A percentile compares a stretch with the other conserved stretches of the same genome.
Evolutionary conservation across 1,140 invertebrate genomes (phyloP).

Genomic region (Lordiphosa clarofinis): DNA sequence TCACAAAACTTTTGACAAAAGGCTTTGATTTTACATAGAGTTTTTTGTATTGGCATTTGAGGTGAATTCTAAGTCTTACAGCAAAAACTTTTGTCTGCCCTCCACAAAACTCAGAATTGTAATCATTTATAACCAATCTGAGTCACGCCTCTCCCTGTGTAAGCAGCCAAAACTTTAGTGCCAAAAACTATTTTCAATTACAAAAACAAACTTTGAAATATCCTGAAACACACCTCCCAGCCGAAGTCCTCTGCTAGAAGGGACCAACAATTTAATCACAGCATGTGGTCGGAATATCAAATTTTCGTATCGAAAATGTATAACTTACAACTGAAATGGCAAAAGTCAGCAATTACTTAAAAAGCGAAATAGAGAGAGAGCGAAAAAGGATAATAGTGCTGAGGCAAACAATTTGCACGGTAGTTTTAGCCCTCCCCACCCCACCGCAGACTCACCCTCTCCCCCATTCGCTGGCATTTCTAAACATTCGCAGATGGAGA

Average conservation of each 20-base stretch:
- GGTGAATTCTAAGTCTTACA: too few relatives aligned
- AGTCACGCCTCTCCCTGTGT: constrained; percentile 40
- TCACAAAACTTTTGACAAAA: too few relatives aligned
- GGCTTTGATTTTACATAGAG: too few relatives aligned
- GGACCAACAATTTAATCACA: constrained; percentile 68
- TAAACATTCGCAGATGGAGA: constrained; percentile 43
- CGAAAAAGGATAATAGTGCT: constrained; percentile 71
- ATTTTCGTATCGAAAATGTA: constrained; percentile 67
- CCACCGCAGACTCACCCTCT: not conserved
- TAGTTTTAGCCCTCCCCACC: not conserved
- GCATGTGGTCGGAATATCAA: constrained; percentile 77
- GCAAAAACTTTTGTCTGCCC: too few relatives aligned
- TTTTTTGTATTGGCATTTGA: too few relatives aligned
- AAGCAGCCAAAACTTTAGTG: constrained; percentile 13
- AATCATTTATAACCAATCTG: constrained; percentile 23
- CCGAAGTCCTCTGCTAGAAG: constrained; percentile 1
- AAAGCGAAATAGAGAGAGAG: constrained; percentile 34
- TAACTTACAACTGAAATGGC: constrained; percentile 57
- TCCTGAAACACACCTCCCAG: constrained; percentile 23
- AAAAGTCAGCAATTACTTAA: constrained; percentile 76
- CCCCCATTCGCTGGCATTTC: constrained; percentile 30
- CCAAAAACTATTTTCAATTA: constrained; percentile 74
- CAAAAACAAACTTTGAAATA: constrained; percentile 16
- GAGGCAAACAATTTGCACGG: constrained; percentile 64
- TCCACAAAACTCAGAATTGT: not conserved